Evolutionary conservation across 2,113 vertebrate genomes (phyloP).

Genomic region (Trachemys scripta): DNA sequence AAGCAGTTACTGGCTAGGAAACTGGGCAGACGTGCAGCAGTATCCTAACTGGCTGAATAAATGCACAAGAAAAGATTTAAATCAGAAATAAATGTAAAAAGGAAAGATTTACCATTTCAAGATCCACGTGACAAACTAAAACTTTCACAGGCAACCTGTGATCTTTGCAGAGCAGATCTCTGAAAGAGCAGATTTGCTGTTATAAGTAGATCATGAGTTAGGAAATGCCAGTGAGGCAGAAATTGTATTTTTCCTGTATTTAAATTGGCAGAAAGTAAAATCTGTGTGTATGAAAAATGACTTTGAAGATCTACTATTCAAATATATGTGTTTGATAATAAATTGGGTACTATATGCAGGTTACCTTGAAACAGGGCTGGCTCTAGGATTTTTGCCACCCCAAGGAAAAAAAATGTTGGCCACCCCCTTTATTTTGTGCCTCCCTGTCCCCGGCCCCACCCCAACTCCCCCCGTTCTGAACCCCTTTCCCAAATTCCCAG

Average conservation of each 20-base stretch:
- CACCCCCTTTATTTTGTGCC: too few relatives aligned
- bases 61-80: not conserved
- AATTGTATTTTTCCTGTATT: not conserved
- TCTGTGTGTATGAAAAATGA: not conserved
- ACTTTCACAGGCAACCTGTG: not conserved
- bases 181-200: not conserved
- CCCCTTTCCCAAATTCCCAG: too few relatives aligned
- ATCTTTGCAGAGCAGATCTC: not conserved
- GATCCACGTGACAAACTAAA: not conserved
- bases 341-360: not conserved
- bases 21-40: not conserved
- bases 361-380: not conserved
- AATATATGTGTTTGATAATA: not conserved
- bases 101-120: not conserved
- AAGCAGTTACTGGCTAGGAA: not conserved
- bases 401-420: too few relatives aligned
- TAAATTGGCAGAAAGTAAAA: not conserved
- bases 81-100: not conserved
- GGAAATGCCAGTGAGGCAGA: not conserved
- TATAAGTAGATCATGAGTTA: not conserved
- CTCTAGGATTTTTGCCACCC: too few relatives aligned
- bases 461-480: too few relatives aligned
- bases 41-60: not conserved
- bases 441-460: too few relatives aligned
- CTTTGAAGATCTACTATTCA: not conserved